Base-by-base conservation (phyloP, 2,797 vertebrate species). In the Spinus olivaceus region DNA sequence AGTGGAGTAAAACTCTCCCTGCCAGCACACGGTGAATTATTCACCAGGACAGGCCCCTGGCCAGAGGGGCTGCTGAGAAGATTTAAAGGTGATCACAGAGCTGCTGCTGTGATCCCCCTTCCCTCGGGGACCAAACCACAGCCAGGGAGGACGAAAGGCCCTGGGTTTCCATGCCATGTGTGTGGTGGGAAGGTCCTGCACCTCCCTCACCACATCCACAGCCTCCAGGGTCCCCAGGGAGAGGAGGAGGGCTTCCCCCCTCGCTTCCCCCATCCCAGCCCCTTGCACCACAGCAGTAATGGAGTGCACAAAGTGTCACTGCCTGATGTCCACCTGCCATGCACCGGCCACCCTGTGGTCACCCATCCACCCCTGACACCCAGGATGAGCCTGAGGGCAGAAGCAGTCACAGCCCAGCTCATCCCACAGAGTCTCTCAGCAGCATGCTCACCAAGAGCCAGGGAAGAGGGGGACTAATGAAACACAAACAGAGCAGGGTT, bases 1-100 rank as follows among this genome's bases (percentile, higher is more conserved):
- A 88, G 94, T 39, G 14, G 69, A 96, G 96, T 91, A 83, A 97
- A 96, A 91, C 94, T 96, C 96, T 92, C 91, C 49, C 95, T 93
- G 96, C 80, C 72, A 9, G 87, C 72, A 83, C 83, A 56, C 12
- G 8, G 50, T 97, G 97, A 98, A 97, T 81, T 95, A 98, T 97
- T 93, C 67, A 92, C 96, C 80, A 32, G 96, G 97, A 95, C 95
- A 81, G 74, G 72, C 84, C 79, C 92, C 81, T 25, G 67, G 94
- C 97, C 94, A 91, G 80, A 93, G 94, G 94, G 86, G 92, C 89
- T 83, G 77, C 69, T 47, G n/a, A 86, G 91, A 92, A 90, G 96
- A 94, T 97, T 96, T 81, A 96, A 93, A 96, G 93, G 96, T 79
- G 92, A 93, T 93, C 56, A 35, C 71, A 57, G 25, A 7, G 3